A percentile compares a stretch with the other conserved stretches of the same genome.
Conservation (phyloP, 1,140 invertebrate genomes). For the Anoplophora glabripennis region DNA sequence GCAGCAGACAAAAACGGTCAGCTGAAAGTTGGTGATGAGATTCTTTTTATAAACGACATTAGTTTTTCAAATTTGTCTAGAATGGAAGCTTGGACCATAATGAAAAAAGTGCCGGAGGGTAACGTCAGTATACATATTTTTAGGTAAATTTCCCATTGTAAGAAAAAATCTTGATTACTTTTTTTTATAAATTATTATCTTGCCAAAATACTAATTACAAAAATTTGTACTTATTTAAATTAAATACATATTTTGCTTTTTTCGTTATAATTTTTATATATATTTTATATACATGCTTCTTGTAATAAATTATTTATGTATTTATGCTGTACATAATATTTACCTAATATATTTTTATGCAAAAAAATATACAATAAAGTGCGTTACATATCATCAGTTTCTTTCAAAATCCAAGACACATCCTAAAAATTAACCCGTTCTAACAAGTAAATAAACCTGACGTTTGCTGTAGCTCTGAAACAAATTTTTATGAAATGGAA, state of each 20-base stretch:
- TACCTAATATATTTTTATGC: conserved; percentile 8
- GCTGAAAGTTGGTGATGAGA: conserved; percentile 81
- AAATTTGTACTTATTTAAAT: conserved; percentile 9
- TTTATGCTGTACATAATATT: conserved; percentile 16
- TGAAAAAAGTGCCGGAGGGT: conserved; percentile 84
- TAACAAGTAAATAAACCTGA: no score
- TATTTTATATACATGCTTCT: conserved; percentile 18
- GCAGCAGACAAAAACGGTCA: conserved; percentile 84
- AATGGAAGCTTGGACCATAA: conserved; percentile 89
- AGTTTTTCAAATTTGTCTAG: conserved; percentile 80
- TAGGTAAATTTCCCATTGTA: conserved; percentile 28
- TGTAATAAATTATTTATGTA: conserved; percentile 22
- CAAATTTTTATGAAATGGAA: no score
- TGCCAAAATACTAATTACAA: conserved; percentile 6
- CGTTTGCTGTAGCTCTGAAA: no score
- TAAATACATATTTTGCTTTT: not conserved
- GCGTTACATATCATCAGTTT: not conserved
- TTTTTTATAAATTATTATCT: not conserved
- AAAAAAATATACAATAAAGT: not conserved
- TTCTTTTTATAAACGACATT: conserved; percentile 77
- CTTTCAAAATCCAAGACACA: no score
- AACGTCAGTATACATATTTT: conserved; percentile 55
- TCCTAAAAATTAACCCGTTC: no score
- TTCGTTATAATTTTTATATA: conserved; percentile 20
- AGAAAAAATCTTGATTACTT: not conserved